Percentiles rank a stretch among this genome's conserved stretches.
These are phyloP conservation scores for Melitaea cinxia DNA, from an alignment of 1,140 invertebrate genomes.

Conservation along the genomic window DNA sequence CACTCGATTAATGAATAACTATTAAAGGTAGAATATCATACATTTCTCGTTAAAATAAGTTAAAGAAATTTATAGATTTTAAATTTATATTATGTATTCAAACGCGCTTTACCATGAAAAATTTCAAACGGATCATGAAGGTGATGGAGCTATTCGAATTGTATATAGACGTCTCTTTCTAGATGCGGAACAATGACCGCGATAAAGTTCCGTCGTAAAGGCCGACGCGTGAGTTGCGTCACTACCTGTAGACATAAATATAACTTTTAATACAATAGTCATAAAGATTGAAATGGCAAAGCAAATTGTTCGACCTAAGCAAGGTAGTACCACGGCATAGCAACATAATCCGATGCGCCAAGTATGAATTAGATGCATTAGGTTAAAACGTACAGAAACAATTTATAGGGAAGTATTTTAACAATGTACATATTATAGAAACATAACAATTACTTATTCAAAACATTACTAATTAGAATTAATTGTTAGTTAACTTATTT, in stretches of 20 bases:
- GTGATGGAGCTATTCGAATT: conserved; percentile 10
- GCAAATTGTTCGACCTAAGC: not conserved
- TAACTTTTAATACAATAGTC: not conserved
- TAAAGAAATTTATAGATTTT: too few species aligned
- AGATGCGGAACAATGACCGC: conserved; percentile 31
- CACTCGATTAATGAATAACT: too few species aligned
- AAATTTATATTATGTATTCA: too few species aligned
- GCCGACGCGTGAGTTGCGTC: conserved; percentile 15
- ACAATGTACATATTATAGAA: not conserved
- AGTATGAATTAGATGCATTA: not conserved
- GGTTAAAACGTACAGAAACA: not conserved
- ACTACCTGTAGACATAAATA: not conserved
- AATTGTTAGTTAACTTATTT: too few species aligned
- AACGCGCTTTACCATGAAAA: conserved; percentile 10
- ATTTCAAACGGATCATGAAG: not conserved
- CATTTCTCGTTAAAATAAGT: too few species aligned
- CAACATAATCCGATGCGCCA: conserved; percentile 1
- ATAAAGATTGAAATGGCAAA: not conserved
- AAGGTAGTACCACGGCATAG: conserved; percentile 2
- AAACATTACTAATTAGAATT: too few species aligned
- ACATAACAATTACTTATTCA: not conserved
- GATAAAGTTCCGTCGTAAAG: conserved; percentile 26
- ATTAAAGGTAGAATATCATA: too few species aligned
- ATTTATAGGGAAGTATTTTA: not conserved
- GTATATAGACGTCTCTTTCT: conserved; percentile 16